Percentiles rank a stretch among this genome's conserved stretches.
Conservation (phyloP, 2,888 invertebrate species). For the Habrosyne pyritoides region DNA sequence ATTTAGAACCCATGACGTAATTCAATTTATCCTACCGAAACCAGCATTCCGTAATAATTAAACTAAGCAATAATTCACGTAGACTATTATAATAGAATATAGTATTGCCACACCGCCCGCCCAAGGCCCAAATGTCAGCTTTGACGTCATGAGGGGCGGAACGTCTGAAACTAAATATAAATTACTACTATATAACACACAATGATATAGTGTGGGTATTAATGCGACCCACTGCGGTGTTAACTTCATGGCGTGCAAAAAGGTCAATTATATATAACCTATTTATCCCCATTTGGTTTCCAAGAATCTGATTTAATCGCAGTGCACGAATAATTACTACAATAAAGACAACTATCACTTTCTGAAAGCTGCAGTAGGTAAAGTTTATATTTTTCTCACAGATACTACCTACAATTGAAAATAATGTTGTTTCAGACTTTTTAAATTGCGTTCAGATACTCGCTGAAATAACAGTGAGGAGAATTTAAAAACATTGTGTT, state of each 20-base stretch:
- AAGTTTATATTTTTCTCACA: too few relatives aligned
- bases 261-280: neutral
- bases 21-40: neutral
- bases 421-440: too few relatives aligned
- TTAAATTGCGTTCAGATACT: too few relatives aligned
- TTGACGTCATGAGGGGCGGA: conserved; percentile 74
- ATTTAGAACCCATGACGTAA: neutral
- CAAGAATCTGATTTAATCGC: too few relatives aligned
- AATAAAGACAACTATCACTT: too few relatives aligned
- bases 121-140: conserved; percentile 73
- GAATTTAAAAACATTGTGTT: neutral
- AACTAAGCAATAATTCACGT: conserved; percentile 8
- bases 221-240: conserved; percentile 1
- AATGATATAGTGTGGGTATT: neutral
- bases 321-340: too few relatives aligned
- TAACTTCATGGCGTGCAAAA: neutral
- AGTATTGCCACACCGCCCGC: conserved; percentile 15
- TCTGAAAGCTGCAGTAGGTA: too few relatives aligned
- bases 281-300: too few relatives aligned
- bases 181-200: conserved; percentile 2
- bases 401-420: too few relatives aligned
- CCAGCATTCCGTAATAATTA: conserved; percentile 10
- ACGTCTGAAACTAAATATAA: conserved; percentile 61
- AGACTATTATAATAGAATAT: neutral
- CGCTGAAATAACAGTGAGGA: neutral